phyloP scores from a whole-genome alignment of 2,113 vertebrate genomes.

The Macquaria australasica region DNA sequence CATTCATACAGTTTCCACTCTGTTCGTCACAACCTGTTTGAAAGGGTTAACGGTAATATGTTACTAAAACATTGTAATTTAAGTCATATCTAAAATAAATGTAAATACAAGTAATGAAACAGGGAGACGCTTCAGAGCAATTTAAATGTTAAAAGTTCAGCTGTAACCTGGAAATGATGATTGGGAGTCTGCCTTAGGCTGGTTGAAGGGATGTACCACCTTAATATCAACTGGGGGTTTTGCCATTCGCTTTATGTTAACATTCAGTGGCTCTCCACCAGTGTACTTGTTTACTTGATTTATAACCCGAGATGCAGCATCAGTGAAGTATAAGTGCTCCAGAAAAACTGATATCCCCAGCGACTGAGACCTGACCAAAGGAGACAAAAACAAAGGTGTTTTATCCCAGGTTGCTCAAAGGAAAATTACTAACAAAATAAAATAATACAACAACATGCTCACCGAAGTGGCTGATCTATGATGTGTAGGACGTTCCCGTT shows the following conservation, averaged over 20 bases:
- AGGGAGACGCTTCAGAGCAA: rapidly evolving
- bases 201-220: slow-evolving; percentile 87
- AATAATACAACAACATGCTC: slow-evolving; percentile 49
- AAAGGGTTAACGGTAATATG: not conserved
- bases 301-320: slow-evolving; percentile 82
- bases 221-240: slow-evolving; percentile 83
- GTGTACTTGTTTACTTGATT: slow-evolving; percentile 88
- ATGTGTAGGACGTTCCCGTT: slow-evolving; percentile 82
- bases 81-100: not conserved
- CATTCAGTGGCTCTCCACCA: slow-evolving; percentile 84
- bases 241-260: slow-evolving; percentile 80
- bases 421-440: not conserved
- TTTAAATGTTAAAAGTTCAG: slow-evolving; percentile 9
- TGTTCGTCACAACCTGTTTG: slow-evolving; percentile 76
- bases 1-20: slow-evolving; percentile 77
- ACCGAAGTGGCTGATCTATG: slow-evolving; percentile 82
- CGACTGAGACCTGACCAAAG: slow-evolving; percentile 79
- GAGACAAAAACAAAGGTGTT: not conserved
- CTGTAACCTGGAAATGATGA: slow-evolving; percentile 68
- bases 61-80: not conserved
- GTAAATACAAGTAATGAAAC: rapidly evolving
- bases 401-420: not conserved
- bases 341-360: slow-evolving; percentile 87
- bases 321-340: slow-evolving; percentile 89
- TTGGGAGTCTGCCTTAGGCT: slow-evolving; percentile 73